Evolutionary conservation across 1,140 invertebrate species (phyloP), one percentile per base, ranked within the genome.

Genomic region (Zaprionus tsacasi): DNA sequence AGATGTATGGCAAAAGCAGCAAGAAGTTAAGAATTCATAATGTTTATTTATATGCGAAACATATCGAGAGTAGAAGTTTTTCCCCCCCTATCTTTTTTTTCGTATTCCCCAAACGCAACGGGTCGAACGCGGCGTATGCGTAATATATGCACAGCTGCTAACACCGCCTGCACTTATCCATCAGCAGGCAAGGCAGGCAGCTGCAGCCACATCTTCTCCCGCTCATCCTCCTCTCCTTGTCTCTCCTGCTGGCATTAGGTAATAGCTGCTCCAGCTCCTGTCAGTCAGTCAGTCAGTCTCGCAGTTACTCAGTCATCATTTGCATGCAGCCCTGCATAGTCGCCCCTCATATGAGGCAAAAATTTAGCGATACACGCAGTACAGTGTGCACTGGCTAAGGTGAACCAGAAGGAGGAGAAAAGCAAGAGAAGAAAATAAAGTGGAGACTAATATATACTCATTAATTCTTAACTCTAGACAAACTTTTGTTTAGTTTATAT

Each of bases 31-130:
- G 85, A 89, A 89, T 89, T 89, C 85, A 89, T 89, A 89, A 89
- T 89, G 85, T 89, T 89, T 89, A 89, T 89, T 89, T 89, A 89
- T 89, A 89, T 89, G 85, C 86, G 86, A 78, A 89, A 89, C 86
- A 89, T 90, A 89, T 90, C 85, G 81, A 89, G 78, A 68, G 21
- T 1, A 76, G 83, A 88, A 88, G 73, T 87, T 87, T 78, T 86
- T 61, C 61, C 63, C 35, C 10, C n/a, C n/a, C n/a, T n/a, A n/a
- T 38, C 21, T 21, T 21, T 21, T 21, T 21, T 21, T 21, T 1
- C 21, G 21, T 21, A 21, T 21, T 21, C 21, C 21, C 21, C 21
- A 21, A 21, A 21, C 48, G 50, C 25, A 11, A 33, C 50, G 30
- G 33, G 61, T 64, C 64, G 52, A 79, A 70, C 79, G 50, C 48